Conservation (phyloP, 2,888 invertebrate species). For the Lycocerus yunnanus region DNA sequence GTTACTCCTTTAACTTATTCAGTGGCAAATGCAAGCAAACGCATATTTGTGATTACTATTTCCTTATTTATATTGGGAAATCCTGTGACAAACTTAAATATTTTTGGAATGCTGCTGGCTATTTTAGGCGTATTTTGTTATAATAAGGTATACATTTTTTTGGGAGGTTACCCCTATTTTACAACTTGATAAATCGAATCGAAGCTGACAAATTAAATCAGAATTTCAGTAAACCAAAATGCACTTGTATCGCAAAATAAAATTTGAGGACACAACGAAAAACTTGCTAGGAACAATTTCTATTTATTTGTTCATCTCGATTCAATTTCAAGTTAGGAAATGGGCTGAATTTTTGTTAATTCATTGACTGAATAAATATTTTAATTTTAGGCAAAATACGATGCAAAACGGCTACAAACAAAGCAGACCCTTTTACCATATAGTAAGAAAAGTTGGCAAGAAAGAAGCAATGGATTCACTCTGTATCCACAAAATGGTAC, state of each 20-base stretch:
- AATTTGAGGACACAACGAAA: too few species aligned
- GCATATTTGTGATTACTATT: conserved; percentile 88
- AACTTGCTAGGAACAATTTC: too few species aligned
- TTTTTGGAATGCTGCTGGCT: conserved; percentile 89
- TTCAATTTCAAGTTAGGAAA: too few species aligned
- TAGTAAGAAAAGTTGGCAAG: conserved; percentile 53
- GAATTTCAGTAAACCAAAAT: too few species aligned
- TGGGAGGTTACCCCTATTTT: too few species aligned
- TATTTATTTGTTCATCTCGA: too few species aligned
- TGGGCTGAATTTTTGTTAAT: conserved; percentile 8
- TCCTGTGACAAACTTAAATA: conserved; percentile 85
- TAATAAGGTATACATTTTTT: conserved; percentile 87
- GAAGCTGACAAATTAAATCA: too few species aligned
- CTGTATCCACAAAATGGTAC: conserved; percentile 63
- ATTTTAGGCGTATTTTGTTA: conserved; percentile 89
- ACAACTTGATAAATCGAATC: too few species aligned
- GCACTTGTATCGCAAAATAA: too few species aligned
- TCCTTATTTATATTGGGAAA: conserved; percentile 87
- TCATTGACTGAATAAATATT: conserved; percentile 5
- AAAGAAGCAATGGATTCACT: conserved; percentile 76
- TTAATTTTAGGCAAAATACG: conserved; percentile 68
- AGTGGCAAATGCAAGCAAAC: conserved; percentile 93
- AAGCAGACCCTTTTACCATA: conserved; percentile 62
- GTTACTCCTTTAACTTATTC: conserved; percentile 95
- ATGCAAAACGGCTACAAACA: conserved; percentile 61